Base-by-base conservation (phyloP, 2,797 vertebrate species). In the Halcyon smyrnensis region DNA sequence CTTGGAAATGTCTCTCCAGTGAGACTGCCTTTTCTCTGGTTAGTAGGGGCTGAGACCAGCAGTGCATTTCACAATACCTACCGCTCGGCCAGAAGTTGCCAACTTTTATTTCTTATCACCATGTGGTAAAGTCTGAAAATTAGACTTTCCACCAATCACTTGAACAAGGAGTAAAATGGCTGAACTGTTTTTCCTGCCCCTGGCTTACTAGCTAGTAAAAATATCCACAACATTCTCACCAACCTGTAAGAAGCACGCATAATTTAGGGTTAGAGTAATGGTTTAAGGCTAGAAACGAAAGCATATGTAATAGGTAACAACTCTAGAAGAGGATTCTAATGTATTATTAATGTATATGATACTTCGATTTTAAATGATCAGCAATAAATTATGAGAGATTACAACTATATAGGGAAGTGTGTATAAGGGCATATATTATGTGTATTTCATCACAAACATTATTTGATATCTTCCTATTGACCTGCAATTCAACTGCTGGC, bases 1-100 rank as follows among this genome's bases (percentile, higher is more conserved):
- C 54, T 69, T 0, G 0, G 23, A 73, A 64, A 21, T 10, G 5
- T 14, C 7, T 64, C 39, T 37, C 34, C 24, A 48, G 41, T 0
- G 9, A 87, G 45, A 17, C 25, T 78, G 65, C 5, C 48, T 34
- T 54, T 71, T 71, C 65, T 21, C 36, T 2, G 0, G 2, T 4
- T 6, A 59, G 48, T 1, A 59, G 45, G 39, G 27, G 59, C 0
- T 1, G 11, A 87, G 68, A 27, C 10, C 86, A 90, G 25, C 39
- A 34, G 21, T 3, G 17, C 20, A 5, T 15, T 25, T 24, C 48
- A 51, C 60, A 48, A 2, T 63, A 37, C 24, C 48, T 17, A 39
- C 21, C 27, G 39, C 25, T 28, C 0, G 20, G 41, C 32, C 16
- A 63, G 51, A 50, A 75, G 54, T n/a, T 75, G 27, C 18, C 56